phyloP scores from a whole-genome alignment of 2,113 vertebrate genomes.

The Lamprotornis superbus region DNA sequence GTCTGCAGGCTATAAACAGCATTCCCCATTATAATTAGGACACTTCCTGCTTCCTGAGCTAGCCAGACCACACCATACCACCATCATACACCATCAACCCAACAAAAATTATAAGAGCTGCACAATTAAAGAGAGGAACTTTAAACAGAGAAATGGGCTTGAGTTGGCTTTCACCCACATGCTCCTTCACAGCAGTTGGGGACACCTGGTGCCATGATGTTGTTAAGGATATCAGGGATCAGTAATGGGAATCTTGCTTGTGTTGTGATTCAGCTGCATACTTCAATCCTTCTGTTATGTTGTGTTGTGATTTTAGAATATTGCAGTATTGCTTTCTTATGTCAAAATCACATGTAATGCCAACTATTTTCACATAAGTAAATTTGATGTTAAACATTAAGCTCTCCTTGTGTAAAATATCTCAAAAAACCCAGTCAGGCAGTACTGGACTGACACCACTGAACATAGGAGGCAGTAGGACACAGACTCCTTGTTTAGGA shows the following conservation, averaged over 20 bases:
- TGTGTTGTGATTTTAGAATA: not conserved
- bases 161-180: not conserved
- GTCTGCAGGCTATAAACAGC: not conserved
- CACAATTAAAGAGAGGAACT: not conserved
- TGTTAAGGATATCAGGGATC: fast-evolving
- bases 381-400: not conserved
- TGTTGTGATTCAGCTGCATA: not conserved
- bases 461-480: not conserved
- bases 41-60: not conserved
- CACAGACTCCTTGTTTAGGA: not conserved
- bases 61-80: not conserved
- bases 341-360: not conserved
- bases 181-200: not conserved
- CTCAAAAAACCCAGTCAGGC: not conserved
- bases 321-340: not conserved
- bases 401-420: not conserved
- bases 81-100: not conserved
- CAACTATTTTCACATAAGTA: not conserved
- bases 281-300: not conserved
- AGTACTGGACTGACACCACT: not conserved
- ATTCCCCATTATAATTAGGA: not conserved
- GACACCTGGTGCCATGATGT: not conserved
- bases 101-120: not conserved
- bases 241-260: not conserved
- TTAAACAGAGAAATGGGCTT: not conserved